Base-by-base conservation (phyloP, 30 jellyfish, hydroid and myxozoan genomes). In the Sanderia malayensis region DNA sequence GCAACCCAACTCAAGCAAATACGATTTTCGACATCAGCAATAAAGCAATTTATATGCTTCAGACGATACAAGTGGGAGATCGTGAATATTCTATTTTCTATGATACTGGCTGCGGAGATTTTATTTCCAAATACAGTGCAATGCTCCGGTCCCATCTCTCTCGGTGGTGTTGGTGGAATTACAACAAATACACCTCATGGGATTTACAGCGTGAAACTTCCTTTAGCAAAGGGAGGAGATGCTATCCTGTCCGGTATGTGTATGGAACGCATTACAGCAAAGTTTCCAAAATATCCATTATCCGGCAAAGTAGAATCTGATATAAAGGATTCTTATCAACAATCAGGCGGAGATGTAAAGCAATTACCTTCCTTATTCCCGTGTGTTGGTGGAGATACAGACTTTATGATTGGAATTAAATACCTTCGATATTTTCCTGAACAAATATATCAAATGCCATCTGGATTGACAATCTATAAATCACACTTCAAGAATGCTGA, bases 401-500 rank as follows among this genome's bases (percentile, higher is more conserved):
- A 66, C 23, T 0, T 66, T 27, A 66, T 66, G 79, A 23, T 18
- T 65, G 76, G 83, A 15, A 49, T 70, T 0, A 70, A 70, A 32
- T 70, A 41, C 22, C 24, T 70, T 76, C 30, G 78, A 22, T 4
- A 2, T 25, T 15, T 69, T 76, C 9, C n/a, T n/a, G n/a, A n/a
- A n/a, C n/a, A n/a, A n/a, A n/a, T n/a, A n/a, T n/a, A n/a, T n/a
- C n/a, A n/a, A n/a, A n/a, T n/a, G n/a, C n/a, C n/a, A n/a, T n/a
- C n/a, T n/a, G n/a, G n/a, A n/a, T n/a, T n/a, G n/a, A n/a, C n/a
- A n/a, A n/a, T n/a, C n/a, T n/a, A n/a, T n/a, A n/a, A n/a, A n/a
- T n/a, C n/a, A n/a, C n/a, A n/a, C n/a, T n/a, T n/a, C n/a, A 52
- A 41, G 27, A 24, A 41, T 6, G 79, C 52, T 41, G 83, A 76